Conservation (phyloP, 1,140 invertebrate genomes). For the Lepidurus arcticus region DNA sequence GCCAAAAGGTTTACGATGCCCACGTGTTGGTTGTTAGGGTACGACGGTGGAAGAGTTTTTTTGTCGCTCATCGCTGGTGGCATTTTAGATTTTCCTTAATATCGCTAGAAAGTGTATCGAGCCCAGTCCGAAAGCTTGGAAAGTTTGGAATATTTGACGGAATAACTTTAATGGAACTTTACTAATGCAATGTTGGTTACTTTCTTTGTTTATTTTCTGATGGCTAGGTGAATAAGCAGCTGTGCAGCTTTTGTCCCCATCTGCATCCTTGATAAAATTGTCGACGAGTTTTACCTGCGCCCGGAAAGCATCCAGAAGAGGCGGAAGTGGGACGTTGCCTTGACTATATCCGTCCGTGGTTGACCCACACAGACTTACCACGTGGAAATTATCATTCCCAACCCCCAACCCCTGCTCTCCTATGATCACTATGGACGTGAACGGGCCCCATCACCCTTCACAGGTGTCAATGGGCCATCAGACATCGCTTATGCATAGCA, state of each 20-base stretch:
- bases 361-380: neutral
- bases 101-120: neutral
- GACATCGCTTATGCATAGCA: slow-evolving; percentile 8
- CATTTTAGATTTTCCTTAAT: neutral
- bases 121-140: too few species aligned
- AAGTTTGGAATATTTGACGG: neutral
- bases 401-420: slow-evolving; percentile 22
- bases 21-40: neutral
- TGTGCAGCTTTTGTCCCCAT: neutral
- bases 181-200: neutral
- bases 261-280: slow-evolving; percentile 10
- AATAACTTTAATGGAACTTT: neutral
- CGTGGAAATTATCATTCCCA: neutral
- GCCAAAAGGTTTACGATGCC: slow-evolving; percentile 17
- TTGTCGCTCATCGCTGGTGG: neutral
- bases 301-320: neutral
- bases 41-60: neutral
- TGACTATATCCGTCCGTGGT: neutral
- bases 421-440: slow-evolving; percentile 32
- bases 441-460: slow-evolving; percentile 26
- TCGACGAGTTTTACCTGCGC: neutral
- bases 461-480: slow-evolving; percentile 20
- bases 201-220: neutral
- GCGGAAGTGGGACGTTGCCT: neutral
- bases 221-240: neutral